Evolutionary conservation across 2,888 invertebrate species (phyloP).

Genomic region (Andricus curvator): DNA sequence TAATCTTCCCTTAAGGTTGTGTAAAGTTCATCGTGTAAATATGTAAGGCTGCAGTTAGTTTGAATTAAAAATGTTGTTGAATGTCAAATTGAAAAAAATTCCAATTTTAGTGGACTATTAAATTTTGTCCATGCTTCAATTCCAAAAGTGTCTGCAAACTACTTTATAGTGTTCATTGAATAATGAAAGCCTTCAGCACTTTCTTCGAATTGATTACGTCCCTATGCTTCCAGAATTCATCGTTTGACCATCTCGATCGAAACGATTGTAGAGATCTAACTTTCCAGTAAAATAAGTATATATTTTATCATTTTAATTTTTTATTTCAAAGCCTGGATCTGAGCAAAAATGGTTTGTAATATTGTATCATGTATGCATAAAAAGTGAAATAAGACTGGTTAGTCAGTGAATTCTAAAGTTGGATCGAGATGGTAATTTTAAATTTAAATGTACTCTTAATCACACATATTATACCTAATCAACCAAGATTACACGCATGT

Average conservation of each 20-base stretch:
- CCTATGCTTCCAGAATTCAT: constrained; percentile 22
- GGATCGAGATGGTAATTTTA: constrained; percentile 48
- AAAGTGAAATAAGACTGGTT: neutral
- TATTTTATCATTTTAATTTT: neutral
- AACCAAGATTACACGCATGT: constrained; percentile 77
- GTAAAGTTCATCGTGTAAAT: neutral
- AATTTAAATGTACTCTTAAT: constrained; percentile 47
- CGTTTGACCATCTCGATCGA: constrained; percentile 16
- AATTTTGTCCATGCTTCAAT: neutral
- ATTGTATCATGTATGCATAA: neutral
- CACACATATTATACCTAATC: constrained; percentile 57
- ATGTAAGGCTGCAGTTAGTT: constrained; percentile 10
- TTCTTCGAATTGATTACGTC: neutral
- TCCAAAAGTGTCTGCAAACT: constrained; percentile 20
- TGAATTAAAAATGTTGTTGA: neutral
- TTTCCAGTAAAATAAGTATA: neutral
- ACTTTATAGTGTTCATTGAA: neutral
- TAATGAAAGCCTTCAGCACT: constrained; percentile 18
- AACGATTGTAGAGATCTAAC: neutral
- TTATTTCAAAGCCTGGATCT: neutral
- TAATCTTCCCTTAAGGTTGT: neutral
- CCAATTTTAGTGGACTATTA: neutral
- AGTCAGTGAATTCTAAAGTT: constrained; percentile 3
- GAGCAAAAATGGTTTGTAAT: neutral
- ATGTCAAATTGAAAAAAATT: neutral